Base-by-base conservation (phyloP, 2,888 invertebrate genomes). In the Tridacna crocea region DNA sequence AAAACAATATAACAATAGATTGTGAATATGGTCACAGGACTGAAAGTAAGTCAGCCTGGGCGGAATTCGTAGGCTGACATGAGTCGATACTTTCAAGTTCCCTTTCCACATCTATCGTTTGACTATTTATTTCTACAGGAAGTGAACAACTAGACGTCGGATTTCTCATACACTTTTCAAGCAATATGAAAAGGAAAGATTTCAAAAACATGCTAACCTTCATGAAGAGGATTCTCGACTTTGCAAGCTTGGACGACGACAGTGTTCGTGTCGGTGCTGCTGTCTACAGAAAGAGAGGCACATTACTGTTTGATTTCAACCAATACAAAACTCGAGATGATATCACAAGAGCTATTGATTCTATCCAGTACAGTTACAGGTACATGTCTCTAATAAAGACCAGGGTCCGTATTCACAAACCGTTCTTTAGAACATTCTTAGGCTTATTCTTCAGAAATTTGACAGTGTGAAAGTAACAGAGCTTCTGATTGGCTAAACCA, bases 161-260 rank as follows among this genome's bases (percentile, higher is more conserved):
- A 10, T 90, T 91, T 74, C 84, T 91, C 12, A 75, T 90, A 24
- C 91, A 91, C 77, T 88, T 87, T 75, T 90, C 90, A 8, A 80
- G 85, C 51, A 66, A 78, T 15, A 84, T 90, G 75, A 81, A 78
- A 15, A 72, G 80, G 26, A 55, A 65, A 6, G 77, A 82, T 24
- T 89, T 88, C 72, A 55, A 80, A n/a, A 60, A 82, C 27, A 80
- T 90, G 15, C 72, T 87, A 55, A 70, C 75, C n/a, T 90, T 89
- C 70, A 84, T 90, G 84, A 84, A 82, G 63, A 66, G 77, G 12
- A 65, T 86, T 0, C 22, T 91, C 12, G 70, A 85, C 51, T 82
- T 85, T 55, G 87, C 89, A 0, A 87, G 88, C 60, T 82, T 91
- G 46, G 89, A 90, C 70, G 86, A 87, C 22, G 90, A 88, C 66